Base-by-base conservation (phyloP, 2,888 invertebrate species). In the Agrypnus murinus region DNA sequence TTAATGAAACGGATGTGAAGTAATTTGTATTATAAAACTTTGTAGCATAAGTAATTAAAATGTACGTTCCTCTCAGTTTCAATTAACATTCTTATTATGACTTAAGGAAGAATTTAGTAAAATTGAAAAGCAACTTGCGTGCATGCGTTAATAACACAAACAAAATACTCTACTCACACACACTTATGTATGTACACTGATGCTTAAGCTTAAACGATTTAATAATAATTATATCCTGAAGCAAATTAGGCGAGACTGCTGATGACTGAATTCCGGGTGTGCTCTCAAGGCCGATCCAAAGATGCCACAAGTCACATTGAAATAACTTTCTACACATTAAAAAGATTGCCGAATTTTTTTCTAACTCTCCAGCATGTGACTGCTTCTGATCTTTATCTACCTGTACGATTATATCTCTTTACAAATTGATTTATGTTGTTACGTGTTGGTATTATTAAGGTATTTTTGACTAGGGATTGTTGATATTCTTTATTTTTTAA, bases 261-360 rank as follows among this genome's bases (percentile, higher is more conserved):
- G 31, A n/a, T n/a, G n/a, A 14, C n/a, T 57, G 34, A 46, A 62
- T 62, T 62, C 62, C 45, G 62, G 62, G 46, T 62, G 62, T 43
- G 45, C 48, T 46, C 8, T 15, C 62, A 62, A 62, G 62, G 62
- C 15, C 46, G 36, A 17, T 15, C 15, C 8, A 36, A 19, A 55
- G 55, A 55, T 55, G 36, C 55, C 55, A 36, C 55, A 17, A 55
- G 55, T 55, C 55, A 36, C 55, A 36, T 55, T 36, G 55, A 50
- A 53, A 53, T 55, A 36, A 55, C 55, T 36, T 55, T 55, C 55
- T 55, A 36, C 32, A 55, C 55, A 55, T 55, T 48, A 48, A 43
- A n/a, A 25, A 31, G 48, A 48, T 25, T 19, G 48, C 48, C 48
- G 48, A 48, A 48, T 48, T 1, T 46, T 25, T n/a, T 25, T 40